Evolutionary conservation across 1,140 invertebrate genomes (phyloP).

Genomic region (Hypothenemus hampei): DNA sequence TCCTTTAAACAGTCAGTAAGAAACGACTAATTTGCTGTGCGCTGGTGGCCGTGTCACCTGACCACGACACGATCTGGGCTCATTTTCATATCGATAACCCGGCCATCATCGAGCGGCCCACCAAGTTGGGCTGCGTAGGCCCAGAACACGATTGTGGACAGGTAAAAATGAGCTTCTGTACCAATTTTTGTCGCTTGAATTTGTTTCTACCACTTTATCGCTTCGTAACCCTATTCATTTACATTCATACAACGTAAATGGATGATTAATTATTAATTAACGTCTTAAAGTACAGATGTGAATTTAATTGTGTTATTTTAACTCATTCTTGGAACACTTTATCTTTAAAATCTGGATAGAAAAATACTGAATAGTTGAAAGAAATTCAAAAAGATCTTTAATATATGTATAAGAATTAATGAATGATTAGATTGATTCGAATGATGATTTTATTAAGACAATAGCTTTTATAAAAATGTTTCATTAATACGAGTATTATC

Average conservation of each 20-base stretch:
- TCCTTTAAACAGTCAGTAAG: conserved; percentile 9
- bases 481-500: too few relatives aligned
- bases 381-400: too few relatives aligned
- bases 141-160: conserved; percentile 19
- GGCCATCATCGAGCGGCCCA: conserved; percentile 13
- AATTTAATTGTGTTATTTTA: too few relatives aligned
- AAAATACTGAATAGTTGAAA: too few relatives aligned
- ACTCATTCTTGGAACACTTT: too few relatives aligned
- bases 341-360: too few relatives aligned
- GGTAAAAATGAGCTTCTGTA: conserved; percentile 26
- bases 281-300: too few relatives aligned
- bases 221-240: too few relatives aligned
- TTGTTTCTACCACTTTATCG: conserved; percentile 6
- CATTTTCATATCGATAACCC: conserved; percentile 27
- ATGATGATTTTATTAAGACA: background rate
- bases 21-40: conserved; percentile 24
- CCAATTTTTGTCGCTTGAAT: conserved; percentile 7
- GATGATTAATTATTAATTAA: too few relatives aligned
- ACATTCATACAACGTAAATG: too few relatives aligned
- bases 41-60: conserved; percentile 23
- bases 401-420: too few relatives aligned
- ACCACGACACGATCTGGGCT: conserved; percentile 22
- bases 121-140: conserved; percentile 12
- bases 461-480: background rate
- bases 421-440: too few relatives aligned